Evolutionary conservation across 2,797 vertebrate genomes (phyloP).

Genomic region (Oryzias dopingdopingensis): DNA sequence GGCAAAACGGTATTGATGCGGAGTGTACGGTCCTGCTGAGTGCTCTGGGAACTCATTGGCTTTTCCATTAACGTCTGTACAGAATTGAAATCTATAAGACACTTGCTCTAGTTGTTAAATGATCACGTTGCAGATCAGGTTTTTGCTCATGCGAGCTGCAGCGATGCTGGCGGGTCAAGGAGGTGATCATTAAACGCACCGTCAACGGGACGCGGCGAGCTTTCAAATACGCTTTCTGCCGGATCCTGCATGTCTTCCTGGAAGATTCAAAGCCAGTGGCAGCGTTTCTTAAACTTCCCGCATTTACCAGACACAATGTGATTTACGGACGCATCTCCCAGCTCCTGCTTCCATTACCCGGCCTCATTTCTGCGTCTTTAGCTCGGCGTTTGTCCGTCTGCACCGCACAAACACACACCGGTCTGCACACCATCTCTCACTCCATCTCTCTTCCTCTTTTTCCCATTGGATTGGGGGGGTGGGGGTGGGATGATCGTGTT

Average conservation of each 20-base stretch:
- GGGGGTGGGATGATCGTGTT: conserved; percentile 71
- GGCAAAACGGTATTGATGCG: conserved; percentile 18
- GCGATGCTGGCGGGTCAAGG: conserved; percentile 1
- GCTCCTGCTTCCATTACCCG: conserved; percentile 45
- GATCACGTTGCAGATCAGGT: conserved; percentile 7
- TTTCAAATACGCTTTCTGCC: conserved; percentile 1
- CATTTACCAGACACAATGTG: conserved; percentile 32
- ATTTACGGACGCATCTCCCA: conserved; percentile 27
- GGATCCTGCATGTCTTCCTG: not conserved
- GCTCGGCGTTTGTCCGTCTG: conserved; percentile 36
- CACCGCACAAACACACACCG: conserved; percentile 14
- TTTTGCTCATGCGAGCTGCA: conserved; percentile 14
- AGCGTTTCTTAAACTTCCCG: conserved; percentile 8
- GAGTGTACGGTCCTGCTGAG: conserved; percentile 6
- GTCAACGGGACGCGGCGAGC: not conserved
- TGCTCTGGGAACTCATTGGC: conserved; percentile 17
- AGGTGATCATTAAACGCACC: not conserved
- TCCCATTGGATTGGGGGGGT: conserved; percentile 53
- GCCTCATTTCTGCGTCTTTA: conserved; percentile 43
- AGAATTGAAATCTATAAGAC: conserved; percentile 16
- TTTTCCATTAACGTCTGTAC: conserved; percentile 19
- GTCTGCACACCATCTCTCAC: conserved; percentile 50
- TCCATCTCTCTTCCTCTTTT: conserved; percentile 64
- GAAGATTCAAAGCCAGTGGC: conserved; percentile 5
- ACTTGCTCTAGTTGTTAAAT: conserved; percentile 19